Conservation (phyloP, 2,888 invertebrate species). For the Protodeltote pygarga region DNA sequence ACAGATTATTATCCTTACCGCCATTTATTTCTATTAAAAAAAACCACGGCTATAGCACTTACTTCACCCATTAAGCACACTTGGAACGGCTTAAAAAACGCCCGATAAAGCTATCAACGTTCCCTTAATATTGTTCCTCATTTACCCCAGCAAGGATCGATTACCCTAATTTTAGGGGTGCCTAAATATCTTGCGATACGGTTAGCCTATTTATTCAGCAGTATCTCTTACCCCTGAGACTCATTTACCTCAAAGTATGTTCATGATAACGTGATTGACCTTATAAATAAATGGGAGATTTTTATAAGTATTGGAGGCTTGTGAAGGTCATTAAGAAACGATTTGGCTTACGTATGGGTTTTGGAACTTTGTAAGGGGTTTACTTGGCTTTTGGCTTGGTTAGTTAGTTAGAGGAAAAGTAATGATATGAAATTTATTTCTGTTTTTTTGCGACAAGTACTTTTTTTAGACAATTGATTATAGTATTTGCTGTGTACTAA, state of each 20-base stretch:
- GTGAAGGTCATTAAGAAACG: slow-evolving; percentile 12
- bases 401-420: no score
- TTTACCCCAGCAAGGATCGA: slow-evolving; percentile 68
- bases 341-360: slow-evolving; percentile 1
- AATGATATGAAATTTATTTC: no score
- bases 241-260: slow-evolving; percentile 60
- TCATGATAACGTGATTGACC: slow-evolving; percentile 65
- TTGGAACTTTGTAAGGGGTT: not conserved
- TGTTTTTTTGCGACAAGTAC: no score
- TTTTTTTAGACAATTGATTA: no score
- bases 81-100: slow-evolving; percentile 56
- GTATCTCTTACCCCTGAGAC: slow-evolving; percentile 56
- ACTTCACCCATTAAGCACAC: slow-evolving; percentile 43
- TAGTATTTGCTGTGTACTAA: no score
- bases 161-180: slow-evolving; percentile 66
- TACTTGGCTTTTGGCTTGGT: no score
- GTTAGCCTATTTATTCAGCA: slow-evolving; percentile 51
- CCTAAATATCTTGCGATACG: slow-evolving; percentile 64
- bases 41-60: slow-evolving; percentile 14
- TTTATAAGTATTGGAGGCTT: slow-evolving; percentile 4
- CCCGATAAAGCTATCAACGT: slow-evolving; percentile 66
- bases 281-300: slow-evolving; percentile 54
- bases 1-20: slow-evolving; percentile 15
- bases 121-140: slow-evolving; percentile 64
- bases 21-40: slow-evolving; percentile 20